phyloP scores from a whole-genome alignment of 1,140 invertebrate genomes.

The Brachionus rubens region DNA sequence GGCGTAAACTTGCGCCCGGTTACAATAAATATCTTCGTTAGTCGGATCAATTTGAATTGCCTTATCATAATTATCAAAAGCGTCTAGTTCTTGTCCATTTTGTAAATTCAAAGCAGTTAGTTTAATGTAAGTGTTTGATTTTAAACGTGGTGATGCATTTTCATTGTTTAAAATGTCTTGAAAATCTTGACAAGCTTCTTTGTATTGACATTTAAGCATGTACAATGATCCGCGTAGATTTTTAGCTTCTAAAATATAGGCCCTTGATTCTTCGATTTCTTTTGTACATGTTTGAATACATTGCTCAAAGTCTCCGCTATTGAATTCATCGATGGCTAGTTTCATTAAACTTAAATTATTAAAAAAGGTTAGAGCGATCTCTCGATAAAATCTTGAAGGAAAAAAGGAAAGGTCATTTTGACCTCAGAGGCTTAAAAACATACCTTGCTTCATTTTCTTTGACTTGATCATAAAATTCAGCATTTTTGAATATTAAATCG shows the following conservation, averaged over 20 bases:
- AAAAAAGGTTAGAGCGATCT: neutral
- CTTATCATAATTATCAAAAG: slow-evolving; percentile 68
- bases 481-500: slow-evolving; percentile 31
- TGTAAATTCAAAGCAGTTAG: slow-evolving; percentile 77
- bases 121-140: slow-evolving; percentile 80
- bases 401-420: too few species aligned
- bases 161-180: slow-evolving; percentile 12
- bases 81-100: slow-evolving; percentile 68
- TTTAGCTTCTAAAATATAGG: slow-evolving; percentile 34
- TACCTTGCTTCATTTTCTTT: slow-evolving; percentile 22
- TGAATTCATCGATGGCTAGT: slow-evolving; percentile 28
- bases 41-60: slow-evolving; percentile 73
- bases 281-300: slow-evolving; percentile 21
- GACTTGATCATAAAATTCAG: slow-evolving; percentile 40
- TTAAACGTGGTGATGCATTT: slow-evolving; percentile 6
- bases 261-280: neutral
- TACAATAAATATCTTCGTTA: slow-evolving; percentile 79
- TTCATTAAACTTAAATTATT: neutral
- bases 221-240: slow-evolving; percentile 32
- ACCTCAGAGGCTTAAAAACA: too few species aligned
- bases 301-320: slow-evolving; percentile 2
- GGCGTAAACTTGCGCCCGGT: slow-evolving; percentile 69
- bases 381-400: neutral
- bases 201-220: slow-evolving; percentile 38
- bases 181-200: slow-evolving; percentile 18